Evolutionary conservation across 2,888 invertebrate genomes (phyloP).

Genomic region (Andrena hattorfiana): DNA sequence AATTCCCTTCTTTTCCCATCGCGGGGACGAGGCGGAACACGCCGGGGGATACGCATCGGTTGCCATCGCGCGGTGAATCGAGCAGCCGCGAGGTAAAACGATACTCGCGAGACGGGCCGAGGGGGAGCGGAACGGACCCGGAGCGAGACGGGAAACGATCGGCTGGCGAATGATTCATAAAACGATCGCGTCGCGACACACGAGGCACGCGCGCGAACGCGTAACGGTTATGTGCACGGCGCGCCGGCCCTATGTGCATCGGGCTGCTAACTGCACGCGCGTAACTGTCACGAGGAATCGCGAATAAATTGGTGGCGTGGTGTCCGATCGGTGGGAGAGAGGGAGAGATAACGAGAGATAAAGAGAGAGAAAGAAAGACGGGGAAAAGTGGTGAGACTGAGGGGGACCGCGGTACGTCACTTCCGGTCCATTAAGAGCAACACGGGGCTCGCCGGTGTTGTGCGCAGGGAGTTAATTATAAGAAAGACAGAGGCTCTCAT

Average conservation of each 20-base stretch:
- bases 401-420: slow-evolving; percentile 72
- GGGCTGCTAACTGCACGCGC: slow-evolving; percentile 7
- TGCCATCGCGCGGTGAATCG: slow-evolving; percentile 10
- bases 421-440: slow-evolving; percentile 78
- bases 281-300: slow-evolving; percentile 27
- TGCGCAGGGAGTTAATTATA: slow-evolving; percentile 73
- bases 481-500: slow-evolving; percentile 69
- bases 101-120: slow-evolving; percentile 28
- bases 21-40: neutral
- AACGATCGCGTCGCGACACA: slow-evolving; percentile 42
- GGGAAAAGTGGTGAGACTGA: slow-evolving; percentile 39
- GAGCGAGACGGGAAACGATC: neutral
- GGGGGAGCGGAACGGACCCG: neutral
- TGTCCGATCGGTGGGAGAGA: neutral
- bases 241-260: slow-evolving; percentile 6
- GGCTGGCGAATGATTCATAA: slow-evolving; percentile 40
- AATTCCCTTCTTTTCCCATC: neutral
- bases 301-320: slow-evolving; percentile 34
- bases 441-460: slow-evolving; percentile 75
- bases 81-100: slow-evolving; percentile 22
- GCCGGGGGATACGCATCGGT: slow-evolving; percentile 8
- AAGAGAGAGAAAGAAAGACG: slow-evolving; percentile 17
- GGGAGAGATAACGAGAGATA: neutral
- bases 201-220: slow-evolving; percentile 39
- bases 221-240: slow-evolving; percentile 21